phyloP scores from a whole-genome alignment of 92 coral and sea anemone species.

The Epizoanthus fatuus region DNA sequence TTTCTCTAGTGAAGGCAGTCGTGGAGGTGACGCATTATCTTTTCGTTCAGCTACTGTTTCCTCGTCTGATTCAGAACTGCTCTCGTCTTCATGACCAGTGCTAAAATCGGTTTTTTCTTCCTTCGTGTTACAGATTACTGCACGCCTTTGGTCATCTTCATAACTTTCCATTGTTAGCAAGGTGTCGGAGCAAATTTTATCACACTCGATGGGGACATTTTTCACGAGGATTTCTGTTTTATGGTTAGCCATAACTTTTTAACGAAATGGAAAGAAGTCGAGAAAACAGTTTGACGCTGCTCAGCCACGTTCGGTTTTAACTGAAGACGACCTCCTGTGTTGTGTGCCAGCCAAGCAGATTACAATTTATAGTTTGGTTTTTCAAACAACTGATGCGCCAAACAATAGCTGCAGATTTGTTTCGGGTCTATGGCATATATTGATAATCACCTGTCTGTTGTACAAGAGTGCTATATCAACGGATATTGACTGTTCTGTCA shows the following conservation, averaged over 20 bases:
- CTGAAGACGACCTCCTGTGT: constrained; percentile 37
- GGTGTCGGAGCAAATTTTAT: constrained; percentile 19
- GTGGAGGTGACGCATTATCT: not conserved
- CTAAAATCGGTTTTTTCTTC: constrained; percentile 10
- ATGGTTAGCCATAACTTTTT: constrained; percentile 22
- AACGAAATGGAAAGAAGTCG: not conserved
- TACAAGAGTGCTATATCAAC: constrained; percentile 52
- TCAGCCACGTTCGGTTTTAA: not conserved
- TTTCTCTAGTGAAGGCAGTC: not conserved
- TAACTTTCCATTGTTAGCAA: constrained; percentile 10
- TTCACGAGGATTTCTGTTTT: not conserved
- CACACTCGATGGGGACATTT: constrained; percentile 7
- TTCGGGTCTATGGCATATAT: constrained; percentile 75
- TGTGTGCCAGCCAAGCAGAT: constrained; percentile 38
- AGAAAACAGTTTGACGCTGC: not conserved
- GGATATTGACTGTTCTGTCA: constrained; percentile 76
- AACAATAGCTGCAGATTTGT: constrained; percentile 83
- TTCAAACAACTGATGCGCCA: constrained; percentile 70
- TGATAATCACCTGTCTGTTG: constrained; percentile 69
- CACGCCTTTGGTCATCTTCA: not conserved
- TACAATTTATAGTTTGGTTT: constrained; percentile 74
- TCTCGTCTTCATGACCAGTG: not conserved
- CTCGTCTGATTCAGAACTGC: not conserved
- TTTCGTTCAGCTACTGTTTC: not conserved
- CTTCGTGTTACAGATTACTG: constrained; percentile 7